phyloP scores from a whole-genome alignment of 1,140 invertebrate species.

The Tetranychus urticae region DNA sequence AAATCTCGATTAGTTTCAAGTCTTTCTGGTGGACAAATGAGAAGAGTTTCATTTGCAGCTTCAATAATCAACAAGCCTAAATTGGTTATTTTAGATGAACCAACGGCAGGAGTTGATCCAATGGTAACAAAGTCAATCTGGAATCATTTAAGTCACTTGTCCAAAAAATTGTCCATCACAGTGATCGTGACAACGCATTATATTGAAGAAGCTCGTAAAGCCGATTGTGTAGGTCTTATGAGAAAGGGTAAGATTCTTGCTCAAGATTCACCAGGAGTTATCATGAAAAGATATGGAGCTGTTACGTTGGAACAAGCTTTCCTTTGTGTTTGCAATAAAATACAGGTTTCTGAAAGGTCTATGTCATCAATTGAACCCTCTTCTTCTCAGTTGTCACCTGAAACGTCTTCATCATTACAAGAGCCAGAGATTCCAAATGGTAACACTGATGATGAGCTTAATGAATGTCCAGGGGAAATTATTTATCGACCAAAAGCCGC shows the following conservation, averaged over 20 bases:
- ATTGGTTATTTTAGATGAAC: slow-evolving; percentile 24
- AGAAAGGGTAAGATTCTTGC: slow-evolving; percentile 2
- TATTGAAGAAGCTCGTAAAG: slow-evolving; percentile 21
- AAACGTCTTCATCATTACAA: not conserved
- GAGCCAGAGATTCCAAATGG: not conserved
- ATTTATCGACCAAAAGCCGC: not conserved
- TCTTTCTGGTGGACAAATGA: slow-evolving; percentile 51
- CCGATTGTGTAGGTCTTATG: slow-evolving; percentile 14
- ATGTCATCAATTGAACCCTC: not conserved
- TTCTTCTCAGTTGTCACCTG: not conserved
- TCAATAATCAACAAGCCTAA: slow-evolving; percentile 68
- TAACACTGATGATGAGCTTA: not conserved
- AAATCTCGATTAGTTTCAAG: not conserved
- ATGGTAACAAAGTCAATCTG: slow-evolving; percentile 17
- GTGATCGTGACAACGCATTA: slow-evolving; percentile 25
- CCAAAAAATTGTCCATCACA: slow-evolving; percentile 15
- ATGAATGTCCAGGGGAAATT: not conserved
- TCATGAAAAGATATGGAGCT: slow-evolving; percentile 1
- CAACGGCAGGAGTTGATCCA: slow-evolving; percentile 24
- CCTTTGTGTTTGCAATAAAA: slow-evolving; percentile 3
- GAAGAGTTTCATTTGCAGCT: slow-evolving; percentile 70
- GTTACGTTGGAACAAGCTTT: not conserved
- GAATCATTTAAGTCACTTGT: slow-evolving; percentile 19
- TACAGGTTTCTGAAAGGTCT: not conserved
- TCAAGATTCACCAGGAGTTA: slow-evolving; percentile 1